Evolutionary conservation across 2,797 vertebrate species (phyloP).

Genomic region (Avahi laniger): DNA sequence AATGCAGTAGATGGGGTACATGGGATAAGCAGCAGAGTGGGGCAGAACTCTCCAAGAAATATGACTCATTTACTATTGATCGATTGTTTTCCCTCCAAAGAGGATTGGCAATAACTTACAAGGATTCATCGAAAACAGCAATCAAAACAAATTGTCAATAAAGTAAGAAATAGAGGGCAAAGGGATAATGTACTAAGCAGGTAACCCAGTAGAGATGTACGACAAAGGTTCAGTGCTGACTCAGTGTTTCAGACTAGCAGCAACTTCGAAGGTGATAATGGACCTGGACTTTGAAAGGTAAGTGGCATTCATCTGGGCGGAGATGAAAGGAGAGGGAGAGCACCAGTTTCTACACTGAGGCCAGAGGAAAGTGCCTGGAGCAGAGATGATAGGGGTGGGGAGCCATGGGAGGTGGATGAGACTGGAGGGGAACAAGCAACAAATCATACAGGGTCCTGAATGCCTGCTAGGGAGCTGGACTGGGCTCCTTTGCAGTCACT

Average conservation of each 20-base stretch:
- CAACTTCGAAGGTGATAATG: background rate
- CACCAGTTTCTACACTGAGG: background rate
- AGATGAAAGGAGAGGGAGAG: background rate
- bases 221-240: background rate
- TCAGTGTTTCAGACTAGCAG: background rate
- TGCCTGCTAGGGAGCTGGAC: background rate
- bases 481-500: background rate
- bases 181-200: background rate
- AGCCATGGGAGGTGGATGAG: background rate
- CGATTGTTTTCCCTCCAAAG: background rate
- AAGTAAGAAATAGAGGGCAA: background rate
- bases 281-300: constrained; percentile 28
- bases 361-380: background rate
- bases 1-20: background rate
- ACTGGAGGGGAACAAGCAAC: background rate
- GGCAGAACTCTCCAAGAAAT: background rate
- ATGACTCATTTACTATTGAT: background rate
- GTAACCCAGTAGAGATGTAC: background rate
- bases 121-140: background rate
- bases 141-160: background rate
- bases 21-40: background rate
- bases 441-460: background rate
- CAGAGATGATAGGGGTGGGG: background rate
- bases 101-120: background rate
- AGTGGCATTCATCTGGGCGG: background rate